Evolutionary conservation across 2,888 invertebrate genomes (phyloP).

Genomic region (Yponomeuta cagnagella): DNA sequence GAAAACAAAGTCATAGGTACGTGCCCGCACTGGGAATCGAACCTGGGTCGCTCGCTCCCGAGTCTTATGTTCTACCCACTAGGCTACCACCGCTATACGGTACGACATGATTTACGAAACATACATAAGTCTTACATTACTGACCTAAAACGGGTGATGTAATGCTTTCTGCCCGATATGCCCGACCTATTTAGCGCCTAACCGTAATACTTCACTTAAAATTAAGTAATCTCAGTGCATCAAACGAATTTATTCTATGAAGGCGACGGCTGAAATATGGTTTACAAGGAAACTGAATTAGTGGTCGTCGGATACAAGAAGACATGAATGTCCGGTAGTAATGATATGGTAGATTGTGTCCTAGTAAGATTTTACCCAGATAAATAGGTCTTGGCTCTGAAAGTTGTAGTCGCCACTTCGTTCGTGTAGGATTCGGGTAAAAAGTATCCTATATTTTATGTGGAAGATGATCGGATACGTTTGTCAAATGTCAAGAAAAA

Average conservation of each 20-base stretch:
- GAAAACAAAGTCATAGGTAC: too few relatives aligned
- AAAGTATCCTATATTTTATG: too few relatives aligned
- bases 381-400: neutral
- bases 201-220: neutral
- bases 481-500: too few relatives aligned
- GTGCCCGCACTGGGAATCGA: too few relatives aligned
- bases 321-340: neutral
- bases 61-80: too few relatives aligned
- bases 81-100: neutral
- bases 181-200: neutral
- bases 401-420: neutral
- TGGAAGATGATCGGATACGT: too few relatives aligned
- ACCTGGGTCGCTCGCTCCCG: too few relatives aligned
- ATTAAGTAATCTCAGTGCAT: neutral
- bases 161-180: neutral
- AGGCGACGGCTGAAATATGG: neutral
- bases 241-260: neutral
- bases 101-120: neutral
- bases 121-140: neutral
- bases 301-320: neutral
- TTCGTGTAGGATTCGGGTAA: neutral
- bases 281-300: neutral
- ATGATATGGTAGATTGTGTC: neutral
- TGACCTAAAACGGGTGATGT: neutral
- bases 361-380: neutral